phyloP scores from a whole-genome alignment of 2,113 vertebrate genomes.

The Miniopterus natalensis region DNA sequence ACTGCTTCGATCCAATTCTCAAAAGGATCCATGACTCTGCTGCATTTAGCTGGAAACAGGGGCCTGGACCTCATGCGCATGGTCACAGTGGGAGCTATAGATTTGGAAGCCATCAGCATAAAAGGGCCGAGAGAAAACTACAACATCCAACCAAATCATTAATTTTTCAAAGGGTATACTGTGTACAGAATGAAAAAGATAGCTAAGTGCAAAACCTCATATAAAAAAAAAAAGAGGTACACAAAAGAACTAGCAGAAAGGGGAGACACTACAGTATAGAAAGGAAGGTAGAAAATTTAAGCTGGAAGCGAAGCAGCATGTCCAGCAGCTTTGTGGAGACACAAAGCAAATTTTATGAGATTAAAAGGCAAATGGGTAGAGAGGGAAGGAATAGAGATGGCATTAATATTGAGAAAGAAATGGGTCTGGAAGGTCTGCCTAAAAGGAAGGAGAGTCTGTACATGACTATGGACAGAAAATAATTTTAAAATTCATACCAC shows the following conservation, averaged over 20 bases:
- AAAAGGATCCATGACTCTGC: not conserved
- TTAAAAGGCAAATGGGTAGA: not conserved
- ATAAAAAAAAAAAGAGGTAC: not conserved
- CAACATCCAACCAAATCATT: not conserved
- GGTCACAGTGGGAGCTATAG: not conserved
- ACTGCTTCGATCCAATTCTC: not conserved
- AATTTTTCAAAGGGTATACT: not conserved
- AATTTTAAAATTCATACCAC: not conserved
- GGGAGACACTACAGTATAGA: not conserved
- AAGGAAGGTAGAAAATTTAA: not conserved
- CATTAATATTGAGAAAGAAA: not conserved
- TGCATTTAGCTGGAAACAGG: not conserved
- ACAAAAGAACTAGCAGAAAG: not conserved
- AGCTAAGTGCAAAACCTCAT: not conserved
- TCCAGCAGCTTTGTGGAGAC: not conserved
- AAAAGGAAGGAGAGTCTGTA: not conserved
- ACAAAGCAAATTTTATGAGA: not conserved
- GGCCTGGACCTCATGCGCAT: not conserved
- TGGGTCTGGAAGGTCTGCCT: not conserved
- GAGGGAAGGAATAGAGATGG: not conserved
- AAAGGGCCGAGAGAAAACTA: not conserved
- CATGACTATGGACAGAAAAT: not conserved
- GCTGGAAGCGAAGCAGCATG: not conserved
- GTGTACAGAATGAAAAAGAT: not conserved
- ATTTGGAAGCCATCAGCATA: not conserved